These are phyloP conservation scores for Pipistrellus pipistrellus DNA, from an alignment of 2,797 vertebrate species.

Conservation along the genomic window DNA sequence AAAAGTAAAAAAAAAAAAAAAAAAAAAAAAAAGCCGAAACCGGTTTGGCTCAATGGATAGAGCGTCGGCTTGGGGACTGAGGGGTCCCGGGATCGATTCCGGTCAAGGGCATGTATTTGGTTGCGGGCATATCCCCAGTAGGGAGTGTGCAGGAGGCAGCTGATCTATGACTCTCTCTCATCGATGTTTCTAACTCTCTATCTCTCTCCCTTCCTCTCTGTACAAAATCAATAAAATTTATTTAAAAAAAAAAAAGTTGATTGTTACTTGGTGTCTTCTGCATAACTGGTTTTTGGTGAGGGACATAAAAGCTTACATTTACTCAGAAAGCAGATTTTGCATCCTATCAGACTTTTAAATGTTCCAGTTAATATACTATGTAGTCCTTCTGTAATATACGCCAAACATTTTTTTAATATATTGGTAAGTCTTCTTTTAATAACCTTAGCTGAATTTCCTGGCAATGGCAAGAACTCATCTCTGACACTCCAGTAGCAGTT, in stretches of 20 bases:
- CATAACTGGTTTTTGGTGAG: not conserved
- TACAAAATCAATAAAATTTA: too few species aligned
- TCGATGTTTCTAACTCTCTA: too few species aligned
- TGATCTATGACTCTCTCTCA: too few species aligned
- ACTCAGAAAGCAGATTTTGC: not conserved
- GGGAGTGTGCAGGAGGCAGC: too few species aligned
- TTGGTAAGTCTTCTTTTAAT: constrained; percentile 19
- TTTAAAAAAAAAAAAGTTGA: not conserved
- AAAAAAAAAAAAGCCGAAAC: too few species aligned
- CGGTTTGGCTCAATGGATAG: too few species aligned
- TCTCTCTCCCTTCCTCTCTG: too few species aligned
- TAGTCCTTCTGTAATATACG: not conserved
- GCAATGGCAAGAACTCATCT: constrained; percentile 24
- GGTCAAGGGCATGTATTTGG: too few species aligned
- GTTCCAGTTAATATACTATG: not conserved
- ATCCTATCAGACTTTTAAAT: not conserved
- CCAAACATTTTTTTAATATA: not conserved
- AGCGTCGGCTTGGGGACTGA: too few species aligned
- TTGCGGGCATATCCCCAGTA: too few species aligned
- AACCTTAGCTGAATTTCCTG: constrained; percentile 23
- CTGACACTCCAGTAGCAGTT: constrained; percentile 48
- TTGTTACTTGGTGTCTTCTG: not conserved
- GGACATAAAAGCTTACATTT: constrained; percentile 17
- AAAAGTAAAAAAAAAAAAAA: not conserved
- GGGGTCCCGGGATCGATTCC: too few species aligned